These are phyloP conservation scores for honey bee (Apis mellifera) DNA, from an alignment of 1,140 invertebrate species.

Conservation along the genomic window DNA sequence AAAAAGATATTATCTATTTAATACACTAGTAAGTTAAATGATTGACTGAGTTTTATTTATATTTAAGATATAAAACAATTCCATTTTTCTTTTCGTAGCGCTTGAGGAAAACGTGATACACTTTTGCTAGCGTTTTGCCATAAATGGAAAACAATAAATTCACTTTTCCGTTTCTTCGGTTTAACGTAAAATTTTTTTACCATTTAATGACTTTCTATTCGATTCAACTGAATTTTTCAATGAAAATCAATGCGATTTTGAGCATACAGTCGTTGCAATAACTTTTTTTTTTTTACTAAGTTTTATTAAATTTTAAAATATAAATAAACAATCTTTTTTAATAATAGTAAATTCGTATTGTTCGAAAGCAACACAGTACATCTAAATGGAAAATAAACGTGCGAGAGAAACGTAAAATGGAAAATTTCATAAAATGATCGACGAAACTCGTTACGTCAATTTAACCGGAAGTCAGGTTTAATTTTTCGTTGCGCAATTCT, in stretches of 20 bases:
- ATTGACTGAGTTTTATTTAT: neutral
- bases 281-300: no score
- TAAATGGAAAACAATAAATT: constrained; percentile 3
- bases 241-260: neutral
- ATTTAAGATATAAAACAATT: neutral
- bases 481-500: constrained; percentile 34
- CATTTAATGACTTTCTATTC: neutral
- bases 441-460: constrained; percentile 21
- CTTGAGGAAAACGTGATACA: neutral
- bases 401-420: neutral
- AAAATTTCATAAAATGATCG: constrained; percentile 25
- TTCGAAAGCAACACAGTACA: neutral
- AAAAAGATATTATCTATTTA: no score
- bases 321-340: neutral
- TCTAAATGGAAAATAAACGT: neutral
- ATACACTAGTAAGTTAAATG: neutral
- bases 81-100: neutral
- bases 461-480: constrained; percentile 24
- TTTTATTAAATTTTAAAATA: neutral
- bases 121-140: neutral
- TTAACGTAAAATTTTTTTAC: neutral
- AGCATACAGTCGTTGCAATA: no score
- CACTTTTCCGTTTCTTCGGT: neutral
- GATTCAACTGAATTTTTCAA: neutral
- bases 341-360: neutral